These are phyloP conservation scores for Drosophila algonquin DNA, from an alignment of 2,888 invertebrate genomes.

Conservation along the genomic window DNA sequence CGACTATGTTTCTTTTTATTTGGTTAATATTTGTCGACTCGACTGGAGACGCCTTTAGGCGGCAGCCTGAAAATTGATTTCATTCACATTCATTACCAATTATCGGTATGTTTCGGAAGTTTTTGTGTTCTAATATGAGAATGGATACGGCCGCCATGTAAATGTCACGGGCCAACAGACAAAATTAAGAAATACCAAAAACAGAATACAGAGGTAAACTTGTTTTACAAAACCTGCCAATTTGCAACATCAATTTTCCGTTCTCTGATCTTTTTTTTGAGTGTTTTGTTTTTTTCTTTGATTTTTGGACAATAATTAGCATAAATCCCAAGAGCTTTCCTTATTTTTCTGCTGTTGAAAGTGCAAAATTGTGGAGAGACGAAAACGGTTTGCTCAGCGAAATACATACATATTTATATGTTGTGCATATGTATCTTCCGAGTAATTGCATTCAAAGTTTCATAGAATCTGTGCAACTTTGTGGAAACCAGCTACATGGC, in stretches of 20 bases:
- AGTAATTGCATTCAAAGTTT: conserved; percentile 13
- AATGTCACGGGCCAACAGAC: conserved; percentile 59
- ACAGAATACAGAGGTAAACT: conserved; percentile 60
- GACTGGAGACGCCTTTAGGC: neutral
- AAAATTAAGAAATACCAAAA: conserved; percentile 48
- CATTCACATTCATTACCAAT: conserved; percentile 22
- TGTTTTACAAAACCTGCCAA: conserved; percentile 63
- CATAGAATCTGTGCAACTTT: neutral
- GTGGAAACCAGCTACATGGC: neutral
- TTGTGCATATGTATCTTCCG: neutral
- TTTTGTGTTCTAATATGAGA: conserved; percentile 4
- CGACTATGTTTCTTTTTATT: neutral
- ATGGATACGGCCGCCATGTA: conserved; percentile 47
- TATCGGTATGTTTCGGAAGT: conserved; percentile 9
- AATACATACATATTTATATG: conserved; percentile 5
- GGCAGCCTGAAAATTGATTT: neutral
- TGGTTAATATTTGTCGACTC: neutral
- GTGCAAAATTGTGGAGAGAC: conserved; percentile 22
- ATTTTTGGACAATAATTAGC: too few species aligned
- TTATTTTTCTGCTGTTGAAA: conserved; percentile 35
- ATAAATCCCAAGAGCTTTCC: conserved; percentile 4
- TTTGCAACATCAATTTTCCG: conserved; percentile 59
- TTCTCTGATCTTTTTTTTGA: conserved; percentile 13
- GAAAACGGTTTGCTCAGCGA: conserved; percentile 15
- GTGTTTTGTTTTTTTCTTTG: neutral